Evolutionary conservation across 2,888 invertebrate species (phyloP), one percentile per base, ranked within the genome.

Genomic region (Perizoma affinitatum): DNA sequence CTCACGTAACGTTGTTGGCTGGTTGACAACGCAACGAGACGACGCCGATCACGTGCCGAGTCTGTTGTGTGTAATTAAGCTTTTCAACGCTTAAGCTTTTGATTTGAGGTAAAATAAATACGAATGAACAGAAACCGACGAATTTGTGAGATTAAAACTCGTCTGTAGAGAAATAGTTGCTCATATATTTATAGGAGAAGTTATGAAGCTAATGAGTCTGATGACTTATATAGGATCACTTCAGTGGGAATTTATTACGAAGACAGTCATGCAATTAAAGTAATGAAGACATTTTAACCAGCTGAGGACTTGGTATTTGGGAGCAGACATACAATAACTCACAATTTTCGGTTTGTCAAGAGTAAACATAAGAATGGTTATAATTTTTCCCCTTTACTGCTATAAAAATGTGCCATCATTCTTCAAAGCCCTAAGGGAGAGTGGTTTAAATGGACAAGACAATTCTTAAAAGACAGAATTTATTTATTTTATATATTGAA

Each of bases 71-170:
- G 3, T 22, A 2, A 22, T 22, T 22, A 22, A 22, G 22, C 3
- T 22, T 22, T 22, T 22, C 22, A 11, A 33, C 74, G 75, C 73
- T 65, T 1, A 0, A 6, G 43, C 61, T 55, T 54, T 22, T 49
- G 11, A 6, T 9, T 71, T 67, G 40, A 5, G 38, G 52, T 58
- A 63, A 22, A 64, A 54, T 62, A 59, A 66, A 62, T 68, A 71
- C 62, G 66, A 67, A 65, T 71, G 72, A 66, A 57, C 68, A 60
- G 68, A 67, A 73, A 70, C 73, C 74, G 68, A 76, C 76, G 71
- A 76, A 76, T 78, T 76, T 75, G 75, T 69, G 70, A 75, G 79
- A 79, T 80, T 80, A 80, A 78, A 80, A 76, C 72, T 70, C 63
- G 54, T 67, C 70, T 70, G 68, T 67, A 61, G 55, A 56, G 64